A percentile compares a stretch with the other conserved stretches of the same genome.
Evolutionary conservation across 2,113 vertebrate genomes (phyloP).

Genomic region (Microtus montanus): DNA sequence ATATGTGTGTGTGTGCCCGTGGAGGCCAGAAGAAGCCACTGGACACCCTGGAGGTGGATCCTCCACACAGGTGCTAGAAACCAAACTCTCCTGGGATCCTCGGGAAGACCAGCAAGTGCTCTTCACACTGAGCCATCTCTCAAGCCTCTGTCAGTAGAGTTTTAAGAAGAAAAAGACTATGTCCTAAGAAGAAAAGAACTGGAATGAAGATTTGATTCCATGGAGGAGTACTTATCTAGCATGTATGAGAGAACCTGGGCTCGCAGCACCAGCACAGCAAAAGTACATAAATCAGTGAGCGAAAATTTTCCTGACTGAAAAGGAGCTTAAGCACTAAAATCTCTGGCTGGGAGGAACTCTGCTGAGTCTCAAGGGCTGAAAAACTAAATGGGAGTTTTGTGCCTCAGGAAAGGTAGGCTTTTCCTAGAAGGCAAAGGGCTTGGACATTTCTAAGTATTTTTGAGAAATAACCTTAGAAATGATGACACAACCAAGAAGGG

Average conservation of each 20-base stretch:
- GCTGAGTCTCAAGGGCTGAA: not conserved
- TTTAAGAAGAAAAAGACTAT: not conserved
- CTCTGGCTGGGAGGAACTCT: not conserved
- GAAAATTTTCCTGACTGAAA: not conserved
- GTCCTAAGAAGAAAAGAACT: not conserved
- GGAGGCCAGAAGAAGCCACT: not conserved
- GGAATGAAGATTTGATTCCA: not conserved
- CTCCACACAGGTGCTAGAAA: no score
- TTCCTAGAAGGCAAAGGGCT: not conserved
- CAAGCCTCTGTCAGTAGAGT: not conserved
- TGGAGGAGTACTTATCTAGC: not conserved
- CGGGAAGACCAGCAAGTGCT: not conserved
- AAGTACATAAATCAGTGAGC: not conserved
- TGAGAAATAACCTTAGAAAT: slow-evolving; percentile 17
- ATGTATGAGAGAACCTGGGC: not conserved
- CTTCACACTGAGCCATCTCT: not conserved
- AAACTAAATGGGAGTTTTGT: not conserved
- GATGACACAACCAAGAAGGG: not conserved
- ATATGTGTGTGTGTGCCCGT: no score
- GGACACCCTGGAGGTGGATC: not conserved
- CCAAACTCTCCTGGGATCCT: not conserved
- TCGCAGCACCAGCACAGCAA: not conserved
- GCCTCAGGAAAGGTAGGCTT: not conserved
- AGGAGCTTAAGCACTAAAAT: not conserved
- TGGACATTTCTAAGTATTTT: not conserved